phyloP scores from a whole-genome alignment of 2,888 invertebrate genomes.

The Patella depressa region DNA sequence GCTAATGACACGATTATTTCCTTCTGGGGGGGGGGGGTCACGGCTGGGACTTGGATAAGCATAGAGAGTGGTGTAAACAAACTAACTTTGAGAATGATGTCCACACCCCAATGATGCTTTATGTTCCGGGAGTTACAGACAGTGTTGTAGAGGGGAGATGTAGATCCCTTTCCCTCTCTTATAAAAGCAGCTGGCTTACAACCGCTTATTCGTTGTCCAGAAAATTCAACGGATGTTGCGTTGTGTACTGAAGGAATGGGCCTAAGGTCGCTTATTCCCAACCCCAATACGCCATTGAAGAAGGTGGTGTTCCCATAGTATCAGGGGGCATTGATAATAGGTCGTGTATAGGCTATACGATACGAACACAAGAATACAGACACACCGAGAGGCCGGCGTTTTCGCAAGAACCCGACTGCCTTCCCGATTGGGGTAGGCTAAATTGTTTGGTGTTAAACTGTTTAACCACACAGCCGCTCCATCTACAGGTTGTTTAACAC shows the following conservation, averaged over 20 bases:
- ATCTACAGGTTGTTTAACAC: too few species aligned
- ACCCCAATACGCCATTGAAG: slow-evolving; percentile 30
- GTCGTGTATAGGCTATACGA: background rate
- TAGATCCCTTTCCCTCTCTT: slow-evolving; percentile 54
- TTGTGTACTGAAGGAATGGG: slow-evolving; percentile 48
- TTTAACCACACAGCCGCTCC: too few species aligned
- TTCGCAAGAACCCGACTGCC: too few species aligned
- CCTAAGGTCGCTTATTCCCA: slow-evolving; percentile 39
- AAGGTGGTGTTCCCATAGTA: slow-evolving; percentile 43
- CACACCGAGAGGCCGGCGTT: too few species aligned
- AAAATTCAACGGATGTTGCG: slow-evolving; percentile 42
- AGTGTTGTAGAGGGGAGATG: too few species aligned
- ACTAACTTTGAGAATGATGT: slow-evolving; percentile 32
- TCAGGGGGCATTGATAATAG: slow-evolving; percentile 30
- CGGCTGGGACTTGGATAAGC: slow-evolving; percentile 57
- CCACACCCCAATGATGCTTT: slow-evolving; percentile 53
- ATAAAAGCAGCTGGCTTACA: slow-evolving; percentile 49
- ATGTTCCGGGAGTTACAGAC: slow-evolving; percentile 50
- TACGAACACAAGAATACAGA: too few species aligned
- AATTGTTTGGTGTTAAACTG: too few species aligned
- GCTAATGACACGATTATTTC: slow-evolving; percentile 44
- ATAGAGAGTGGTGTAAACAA: slow-evolving; percentile 44
- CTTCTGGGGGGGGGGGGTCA: slow-evolving; percentile 45
- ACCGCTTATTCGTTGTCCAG: slow-evolving; percentile 38
- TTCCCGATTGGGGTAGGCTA: too few species aligned